These are phyloP conservation scores for Sus cebifrons DNA, from an alignment of 2,797 vertebrate species.

Conservation along the genomic window DNA sequence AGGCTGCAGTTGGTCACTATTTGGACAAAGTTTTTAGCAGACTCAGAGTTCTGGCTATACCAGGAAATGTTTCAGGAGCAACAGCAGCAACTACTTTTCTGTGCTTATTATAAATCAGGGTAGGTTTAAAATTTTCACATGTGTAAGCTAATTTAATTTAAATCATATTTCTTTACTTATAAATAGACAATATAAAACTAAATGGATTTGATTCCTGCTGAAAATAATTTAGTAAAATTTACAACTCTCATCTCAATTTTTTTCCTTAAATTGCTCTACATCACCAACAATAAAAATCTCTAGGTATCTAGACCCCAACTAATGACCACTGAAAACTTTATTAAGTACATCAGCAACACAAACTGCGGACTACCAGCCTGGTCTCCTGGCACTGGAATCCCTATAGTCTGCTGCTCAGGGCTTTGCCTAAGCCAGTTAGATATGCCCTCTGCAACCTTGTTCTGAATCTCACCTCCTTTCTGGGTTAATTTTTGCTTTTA, in stretches of 20 bases:
- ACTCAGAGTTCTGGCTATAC: not conserved
- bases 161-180: not conserved
- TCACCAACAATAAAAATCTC: not conserved
- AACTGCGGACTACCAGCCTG: not conserved
- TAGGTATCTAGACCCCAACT: not conserved
- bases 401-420: not conserved
- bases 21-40: not conserved
- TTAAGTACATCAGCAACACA: not conserved
- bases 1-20: not conserved
- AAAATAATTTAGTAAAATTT: not conserved
- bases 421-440: not conserved
- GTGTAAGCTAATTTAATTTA: not conserved
- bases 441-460: not conserved
- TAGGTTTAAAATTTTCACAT: not conserved
- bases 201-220: not conserved
- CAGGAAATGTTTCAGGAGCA: not conserved
- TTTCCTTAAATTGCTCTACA: not conserved
- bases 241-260: not conserved
- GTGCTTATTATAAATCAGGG: not conserved
- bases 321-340: not conserved
- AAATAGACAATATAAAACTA: not conserved
- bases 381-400: not conserved
- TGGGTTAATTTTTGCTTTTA: not conserved
- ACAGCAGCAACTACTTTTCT: not conserved
- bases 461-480: not conserved